Evolutionary conservation across 1,140 invertebrate genomes (phyloP), one percentile per base, ranked within the genome.

Genomic region (Delia radicum): DNA sequence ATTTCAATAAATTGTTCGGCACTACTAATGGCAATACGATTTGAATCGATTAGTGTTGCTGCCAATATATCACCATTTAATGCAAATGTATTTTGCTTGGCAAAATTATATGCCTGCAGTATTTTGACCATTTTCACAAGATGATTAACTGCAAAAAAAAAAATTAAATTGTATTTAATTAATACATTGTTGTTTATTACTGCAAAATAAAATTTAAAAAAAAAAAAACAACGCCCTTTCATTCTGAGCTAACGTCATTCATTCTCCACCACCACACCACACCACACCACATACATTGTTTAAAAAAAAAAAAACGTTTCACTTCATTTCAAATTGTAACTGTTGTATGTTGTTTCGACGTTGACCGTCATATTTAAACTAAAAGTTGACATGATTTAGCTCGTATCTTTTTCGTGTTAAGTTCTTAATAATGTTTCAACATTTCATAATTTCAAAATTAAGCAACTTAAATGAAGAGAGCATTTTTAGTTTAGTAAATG

Each of bases 1-100:
- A 85, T 85, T 75, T 85, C 83, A 6, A 85, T 85, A 61, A 85
- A 85, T 75, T 83, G 83, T 69, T 85, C 83, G 10, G 83, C 83
- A 75, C 83, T 85, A 74, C 83, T 85, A 26, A 85, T 81, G 42
- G 83, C 83, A 73, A 85, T 85, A 24, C 82, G 79, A 78, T 82
- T 83, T 29, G 81, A 81, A 62, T 81, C 80, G 29, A 85, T 82
- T 28, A 85, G 62, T 28, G 82, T 85, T 55, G 81, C 82, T 24
- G 83, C 80, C 55, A 85, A 76, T 65, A 85, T 85, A 31, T 85
- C 83, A 62, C 83, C 83, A 75, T 84, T 85, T 1, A 85, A 77
- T 4, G 83, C 78, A 77, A 80, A 85, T 0, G 83, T 85, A 72
- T 83, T 80, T 77, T 85, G 83, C 77, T 80, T 81, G 48, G 83